Conservation (phyloP, 2,797 vertebrate genomes). For the Premnoplex brunnescens region DNA sequence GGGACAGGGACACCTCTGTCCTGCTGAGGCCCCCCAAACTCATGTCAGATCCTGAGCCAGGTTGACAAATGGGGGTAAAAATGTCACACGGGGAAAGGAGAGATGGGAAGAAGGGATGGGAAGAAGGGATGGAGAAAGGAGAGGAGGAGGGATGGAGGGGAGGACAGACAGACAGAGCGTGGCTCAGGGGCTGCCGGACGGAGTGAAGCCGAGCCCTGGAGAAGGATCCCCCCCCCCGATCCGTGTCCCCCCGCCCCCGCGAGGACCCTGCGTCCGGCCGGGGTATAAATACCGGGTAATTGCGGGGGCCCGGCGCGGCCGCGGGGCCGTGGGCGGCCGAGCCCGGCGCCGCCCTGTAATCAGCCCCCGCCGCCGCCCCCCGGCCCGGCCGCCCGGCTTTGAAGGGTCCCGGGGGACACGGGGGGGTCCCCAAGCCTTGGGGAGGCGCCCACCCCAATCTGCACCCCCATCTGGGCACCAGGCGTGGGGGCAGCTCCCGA, state of each 20-base stretch:
- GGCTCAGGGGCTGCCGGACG: background rate
- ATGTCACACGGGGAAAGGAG: background rate
- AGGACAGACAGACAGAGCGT: too few species aligned
- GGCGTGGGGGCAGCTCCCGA: background rate
- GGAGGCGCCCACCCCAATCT: background rate
- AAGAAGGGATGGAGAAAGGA: background rate
- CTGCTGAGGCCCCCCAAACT: background rate
- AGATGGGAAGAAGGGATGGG: background rate
- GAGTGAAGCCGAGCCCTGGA: background rate
- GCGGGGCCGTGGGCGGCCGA: conserved; percentile 31
- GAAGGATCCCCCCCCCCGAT: background rate
- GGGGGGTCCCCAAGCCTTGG: background rate
- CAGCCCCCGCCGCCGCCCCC: background rate
- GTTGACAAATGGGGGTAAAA: background rate
- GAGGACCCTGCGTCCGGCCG: background rate
- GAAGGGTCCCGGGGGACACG: background rate
- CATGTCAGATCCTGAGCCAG: background rate
- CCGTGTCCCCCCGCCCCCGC: background rate
- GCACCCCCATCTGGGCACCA: background rate
- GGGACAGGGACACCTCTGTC: background rate
- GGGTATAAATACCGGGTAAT: conserved; percentile 4
- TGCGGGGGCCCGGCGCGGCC: conserved; percentile 11
- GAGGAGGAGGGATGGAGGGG: background rate
- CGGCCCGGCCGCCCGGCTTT: background rate
- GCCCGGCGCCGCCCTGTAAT: conserved; percentile 49